Conservation (phyloP, 2,797 vertebrate genomes). For the Microhierax caerulescens region DNA sequence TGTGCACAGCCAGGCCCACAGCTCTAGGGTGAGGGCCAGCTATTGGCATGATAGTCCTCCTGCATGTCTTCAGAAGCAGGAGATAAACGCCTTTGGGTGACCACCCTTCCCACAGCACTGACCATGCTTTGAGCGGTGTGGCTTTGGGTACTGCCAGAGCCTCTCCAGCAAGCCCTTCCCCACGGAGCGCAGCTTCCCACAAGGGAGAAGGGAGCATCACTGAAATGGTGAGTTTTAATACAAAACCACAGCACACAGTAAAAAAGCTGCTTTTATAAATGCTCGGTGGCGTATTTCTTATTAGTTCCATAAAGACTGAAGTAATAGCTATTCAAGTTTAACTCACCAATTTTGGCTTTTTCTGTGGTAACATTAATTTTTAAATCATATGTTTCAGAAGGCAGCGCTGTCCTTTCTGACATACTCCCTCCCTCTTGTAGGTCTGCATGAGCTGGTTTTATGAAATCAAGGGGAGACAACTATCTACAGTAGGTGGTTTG, state of each 20-base stretch:
- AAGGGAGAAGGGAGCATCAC: background rate
- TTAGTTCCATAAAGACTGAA: background rate
- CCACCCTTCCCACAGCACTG: background rate
- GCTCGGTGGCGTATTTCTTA: background rate
- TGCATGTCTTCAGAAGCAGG: background rate
- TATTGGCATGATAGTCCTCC: background rate
- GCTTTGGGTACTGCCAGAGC: background rate
- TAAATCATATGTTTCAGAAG: background rate
- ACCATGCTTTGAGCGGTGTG: background rate
- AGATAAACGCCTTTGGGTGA: background rate
- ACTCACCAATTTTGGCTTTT: background rate
- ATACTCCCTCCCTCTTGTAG: background rate
- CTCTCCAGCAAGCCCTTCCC: background rate
- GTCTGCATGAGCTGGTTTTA: background rate
- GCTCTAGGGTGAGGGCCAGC: background rate
- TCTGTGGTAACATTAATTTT: background rate
- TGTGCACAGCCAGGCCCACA: background rate
- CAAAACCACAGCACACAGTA: background rate
- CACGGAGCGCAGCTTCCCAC: rapidly evolving
- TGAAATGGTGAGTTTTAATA: background rate
- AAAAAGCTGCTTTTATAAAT: background rate
- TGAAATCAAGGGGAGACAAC: background rate
- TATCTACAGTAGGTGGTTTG: background rate
- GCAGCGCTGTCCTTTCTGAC: background rate
- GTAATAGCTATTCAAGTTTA: background rate